These are phyloP conservation scores for Pegoplata infirma DNA, from an alignment of 2,888 invertebrate species.

Conservation along the genomic window DNA sequence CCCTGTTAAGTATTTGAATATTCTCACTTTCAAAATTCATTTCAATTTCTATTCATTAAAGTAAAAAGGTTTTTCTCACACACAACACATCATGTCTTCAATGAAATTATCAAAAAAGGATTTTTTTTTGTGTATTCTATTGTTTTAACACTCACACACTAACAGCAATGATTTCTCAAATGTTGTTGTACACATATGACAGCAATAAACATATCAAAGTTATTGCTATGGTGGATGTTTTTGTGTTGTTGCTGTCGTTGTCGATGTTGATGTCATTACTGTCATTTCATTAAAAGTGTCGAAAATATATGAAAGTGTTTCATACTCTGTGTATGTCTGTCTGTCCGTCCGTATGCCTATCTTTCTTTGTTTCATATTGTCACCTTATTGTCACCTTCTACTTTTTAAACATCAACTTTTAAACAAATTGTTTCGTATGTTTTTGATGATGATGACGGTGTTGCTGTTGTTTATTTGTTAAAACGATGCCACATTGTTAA, in stretches of 20 bases:
- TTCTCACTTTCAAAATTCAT: conserved; percentile 46
- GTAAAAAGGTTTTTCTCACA: conserved; percentile 54
- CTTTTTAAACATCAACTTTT: conserved; percentile 21
- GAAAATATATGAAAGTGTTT: conserved; percentile 38
- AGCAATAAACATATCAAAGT: conserved; percentile 74
- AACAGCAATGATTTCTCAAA: not conserved
- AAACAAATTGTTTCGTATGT: conserved; percentile 49
- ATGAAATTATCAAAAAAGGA: conserved; percentile 59
- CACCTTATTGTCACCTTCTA: conserved; percentile 60
- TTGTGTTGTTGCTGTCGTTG: not conserved
- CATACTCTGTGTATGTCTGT: not conserved
- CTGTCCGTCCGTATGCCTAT: not conserved
- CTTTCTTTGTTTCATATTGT: conserved; percentile 34
- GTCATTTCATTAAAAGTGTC: conserved; percentile 75
- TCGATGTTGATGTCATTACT: conserved; percentile 54
- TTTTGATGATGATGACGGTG: not conserved
- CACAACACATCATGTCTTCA: conserved; percentile 6
- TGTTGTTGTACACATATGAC: conserved; percentile 58
- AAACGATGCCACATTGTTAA: conserved; percentile 41
- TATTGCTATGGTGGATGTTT: conserved; percentile 50
- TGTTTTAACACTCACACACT: conserved; percentile 38
- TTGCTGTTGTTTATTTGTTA: conserved; percentile 23
- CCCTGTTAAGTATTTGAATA: not conserved
- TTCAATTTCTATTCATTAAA: conserved; percentile 48
- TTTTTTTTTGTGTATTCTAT: conserved; percentile 52